Base-by-base conservation (phyloP, 2,888 invertebrate genomes). In the Hydrotaea cyrtoneurina region DNA sequence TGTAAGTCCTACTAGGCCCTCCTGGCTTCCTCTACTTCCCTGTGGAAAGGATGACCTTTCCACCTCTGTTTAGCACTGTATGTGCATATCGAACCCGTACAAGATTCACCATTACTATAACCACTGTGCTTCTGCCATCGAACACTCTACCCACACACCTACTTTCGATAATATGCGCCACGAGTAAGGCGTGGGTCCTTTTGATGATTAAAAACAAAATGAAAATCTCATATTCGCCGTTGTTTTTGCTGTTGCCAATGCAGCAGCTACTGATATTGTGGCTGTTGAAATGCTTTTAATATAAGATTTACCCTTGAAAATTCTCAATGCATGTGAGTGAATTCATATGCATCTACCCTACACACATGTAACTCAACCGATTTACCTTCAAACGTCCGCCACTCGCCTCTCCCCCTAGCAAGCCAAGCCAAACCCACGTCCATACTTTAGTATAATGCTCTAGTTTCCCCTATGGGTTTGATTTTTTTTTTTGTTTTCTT, bases 271-370 rank as follows among this genome's bases (percentile, higher is more conserved):
- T 50, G 55, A 19, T 4, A 21, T 55, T 39, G 66, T 19, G n/a
- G n/a, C n/a, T 17, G 62, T 43, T 39, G 66, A 23, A 15, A 55
- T 59, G 59, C 13, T 59, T 23, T 46, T 23, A 31, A 23, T 21
- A 43, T 31, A 7, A 69, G 69, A 69, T 23, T 69, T 69, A 69
- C 69, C 69, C 69, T 69, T 69, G 69, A 69, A 69, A 69, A 19
- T 11, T 69, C 21, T 15, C 21, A 23, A 21, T 23, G 62, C 46
- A 43, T 69, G 13, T 66, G 36, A 17, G 36, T 43, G 31, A 36
- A 39, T 43, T 21, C 66, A 62, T 31, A 43, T 43, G 19, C 69
- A 69, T 21, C 39, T 31, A 43, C 69, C 69, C 69, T 46, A 26
- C 59, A 59, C 2, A 50, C 2, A 31, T n/a, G 31, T 31, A 31